Evolutionary conservation across 2,113 vertebrate genomes (phyloP).

Genomic region (Chaenocephalus aceratus): DNA sequence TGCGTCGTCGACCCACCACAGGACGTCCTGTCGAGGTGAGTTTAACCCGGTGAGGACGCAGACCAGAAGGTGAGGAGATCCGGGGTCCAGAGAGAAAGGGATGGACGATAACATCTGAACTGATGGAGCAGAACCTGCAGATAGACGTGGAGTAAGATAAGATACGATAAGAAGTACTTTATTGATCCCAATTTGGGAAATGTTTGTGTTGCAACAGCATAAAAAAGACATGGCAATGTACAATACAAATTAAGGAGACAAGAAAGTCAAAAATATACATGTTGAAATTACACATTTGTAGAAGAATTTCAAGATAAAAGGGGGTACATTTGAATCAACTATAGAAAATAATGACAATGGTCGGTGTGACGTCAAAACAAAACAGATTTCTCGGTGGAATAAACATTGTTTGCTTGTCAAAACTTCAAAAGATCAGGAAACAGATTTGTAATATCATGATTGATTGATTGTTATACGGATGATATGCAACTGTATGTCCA

Average conservation of each 20-base stretch:
- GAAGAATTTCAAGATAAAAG: background rate
- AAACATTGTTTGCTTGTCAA: background rate
- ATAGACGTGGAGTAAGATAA: background rate
- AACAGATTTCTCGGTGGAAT: too few species aligned
- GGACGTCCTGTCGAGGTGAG: constrained; percentile 27
- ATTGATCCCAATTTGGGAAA: too few species aligned
- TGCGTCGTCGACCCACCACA: constrained; percentile 59
- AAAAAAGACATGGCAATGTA: too few species aligned
- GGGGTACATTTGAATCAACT: background rate
- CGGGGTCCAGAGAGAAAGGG: background rate
- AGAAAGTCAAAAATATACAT: too few species aligned
- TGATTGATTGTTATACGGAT: too few species aligned
- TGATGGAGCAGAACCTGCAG: constrained; percentile 23
- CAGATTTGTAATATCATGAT: too few species aligned
- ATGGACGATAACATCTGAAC: constrained; percentile 28
- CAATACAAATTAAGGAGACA: too few species aligned
- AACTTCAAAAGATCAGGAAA: too few species aligned
- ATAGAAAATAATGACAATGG: background rate
- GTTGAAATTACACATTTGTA: too few species aligned
- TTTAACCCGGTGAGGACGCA: constrained; percentile 42
- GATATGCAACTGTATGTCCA: too few species aligned
- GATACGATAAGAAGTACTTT: background rate
- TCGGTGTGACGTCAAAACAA: too few species aligned
- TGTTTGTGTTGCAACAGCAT: too few species aligned
- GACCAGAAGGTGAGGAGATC: constrained; percentile 44